Evolutionary conservation across 2,888 invertebrate species (phyloP).

Genomic region (Anaspis maculata): DNA sequence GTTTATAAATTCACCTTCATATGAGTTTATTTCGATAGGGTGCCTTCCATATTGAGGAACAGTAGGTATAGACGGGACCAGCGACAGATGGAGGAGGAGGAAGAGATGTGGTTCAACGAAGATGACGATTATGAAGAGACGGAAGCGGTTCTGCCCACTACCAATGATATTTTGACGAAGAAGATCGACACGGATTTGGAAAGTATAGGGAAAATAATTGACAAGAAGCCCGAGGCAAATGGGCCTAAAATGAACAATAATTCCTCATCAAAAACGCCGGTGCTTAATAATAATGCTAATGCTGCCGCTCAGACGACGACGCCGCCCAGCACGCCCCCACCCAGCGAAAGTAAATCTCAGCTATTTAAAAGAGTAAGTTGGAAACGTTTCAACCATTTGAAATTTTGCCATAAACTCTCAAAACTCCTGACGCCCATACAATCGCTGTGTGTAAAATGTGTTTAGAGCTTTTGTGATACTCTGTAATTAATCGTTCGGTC

Average conservation of each 20-base stretch:
- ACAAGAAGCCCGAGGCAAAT: conserved; percentile 35
- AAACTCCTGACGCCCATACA: too few relatives aligned
- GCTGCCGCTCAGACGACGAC: conserved; percentile 24
- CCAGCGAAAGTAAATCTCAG: conserved; percentile 41
- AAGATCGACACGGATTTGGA: conserved; percentile 54
- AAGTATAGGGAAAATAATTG: conserved; percentile 45
- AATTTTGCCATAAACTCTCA: not conserved
- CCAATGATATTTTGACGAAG: conserved; percentile 47
- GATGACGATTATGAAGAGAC: conserved; percentile 89
- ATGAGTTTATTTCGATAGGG: conserved; percentile 48
- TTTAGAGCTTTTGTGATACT: too few relatives aligned
- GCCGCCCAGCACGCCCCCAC: conserved; percentile 40
- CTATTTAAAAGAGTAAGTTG: conserved; percentile 45
- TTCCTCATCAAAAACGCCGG: conserved; percentile 34
- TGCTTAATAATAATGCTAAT: conserved; percentile 43
- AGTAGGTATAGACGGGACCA: conserved; percentile 84
- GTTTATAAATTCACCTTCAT: not conserved
- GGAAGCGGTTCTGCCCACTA: conserved; percentile 49
- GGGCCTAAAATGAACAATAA: conserved; percentile 38
- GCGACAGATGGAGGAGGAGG: conserved; percentile 91
- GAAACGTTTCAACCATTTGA: not conserved
- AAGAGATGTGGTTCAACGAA: conserved; percentile 98
- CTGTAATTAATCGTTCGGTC: too few relatives aligned
- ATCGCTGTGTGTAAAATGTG: too few relatives aligned
- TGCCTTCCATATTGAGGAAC: conserved; percentile 72